These are phyloP conservation scores for Palloptera scutellata DNA, from an alignment of 2,888 invertebrate species.

Conservation along the genomic window DNA sequence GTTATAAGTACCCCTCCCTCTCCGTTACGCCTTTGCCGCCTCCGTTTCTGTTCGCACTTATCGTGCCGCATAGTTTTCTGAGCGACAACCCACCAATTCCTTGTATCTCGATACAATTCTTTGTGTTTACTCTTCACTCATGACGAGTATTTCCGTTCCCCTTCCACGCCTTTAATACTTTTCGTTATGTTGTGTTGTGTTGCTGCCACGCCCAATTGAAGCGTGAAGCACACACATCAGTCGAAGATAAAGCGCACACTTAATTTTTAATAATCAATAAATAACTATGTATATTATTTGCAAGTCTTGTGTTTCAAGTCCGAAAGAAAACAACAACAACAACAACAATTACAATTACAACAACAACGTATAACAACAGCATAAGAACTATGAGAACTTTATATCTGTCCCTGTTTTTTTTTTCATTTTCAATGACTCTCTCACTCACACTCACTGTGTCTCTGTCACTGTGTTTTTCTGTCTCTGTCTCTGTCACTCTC, in stretches of 20 bases:
- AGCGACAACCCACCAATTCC: conserved; percentile 14
- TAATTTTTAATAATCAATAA: too few relatives aligned
- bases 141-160: too few relatives aligned
- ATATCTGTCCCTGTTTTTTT: not conserved
- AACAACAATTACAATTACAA: conserved; percentile 2
- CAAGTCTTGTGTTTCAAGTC: conserved; percentile 3
- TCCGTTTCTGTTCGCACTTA: not conserved
- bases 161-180: not conserved
- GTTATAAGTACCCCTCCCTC: not conserved
- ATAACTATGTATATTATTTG: not conserved
- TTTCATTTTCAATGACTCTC: too few relatives aligned
- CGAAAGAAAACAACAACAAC: conserved; percentile 17
- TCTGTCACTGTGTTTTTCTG: not conserved
- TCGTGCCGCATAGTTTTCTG: too few relatives aligned
- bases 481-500: not conserved
- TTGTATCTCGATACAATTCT: too few relatives aligned
- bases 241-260: too few relatives aligned
- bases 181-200: not conserved
- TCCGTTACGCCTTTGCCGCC: not conserved
- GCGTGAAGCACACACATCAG: not conserved
- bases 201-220: not conserved
- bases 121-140: too few relatives aligned
- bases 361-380: not conserved
- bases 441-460: too few relatives aligned
- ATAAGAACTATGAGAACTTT: conserved; percentile 3